phyloP scores from a whole-genome alignment of 2,888 invertebrate genomes.

The Caenorhabditis japonica region DNA sequence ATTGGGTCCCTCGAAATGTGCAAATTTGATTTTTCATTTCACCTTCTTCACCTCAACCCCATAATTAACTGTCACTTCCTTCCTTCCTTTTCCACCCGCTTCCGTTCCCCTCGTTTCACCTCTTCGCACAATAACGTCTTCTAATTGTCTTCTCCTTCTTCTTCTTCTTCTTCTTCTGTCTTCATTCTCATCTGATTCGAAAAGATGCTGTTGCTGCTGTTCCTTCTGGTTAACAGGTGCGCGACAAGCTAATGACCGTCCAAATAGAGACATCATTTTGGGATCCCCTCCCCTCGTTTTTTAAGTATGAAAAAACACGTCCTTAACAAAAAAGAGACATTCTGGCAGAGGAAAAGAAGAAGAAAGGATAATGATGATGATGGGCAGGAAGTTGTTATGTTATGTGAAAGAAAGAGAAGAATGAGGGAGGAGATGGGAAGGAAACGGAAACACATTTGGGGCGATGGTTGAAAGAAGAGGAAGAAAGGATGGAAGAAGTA shows the following conservation, averaged over 20 bases:
- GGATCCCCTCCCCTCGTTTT: too few species aligned
- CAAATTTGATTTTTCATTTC: too few species aligned
- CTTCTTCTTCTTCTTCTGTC: too few species aligned
- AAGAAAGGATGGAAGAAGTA: background rate
- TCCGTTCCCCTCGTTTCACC: conserved; percentile 17
- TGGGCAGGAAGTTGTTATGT: conserved; percentile 48
- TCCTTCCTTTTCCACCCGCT: conserved; percentile 11
- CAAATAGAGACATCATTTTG: conserved; percentile 36
- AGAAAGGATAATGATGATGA: conserved; percentile 40
- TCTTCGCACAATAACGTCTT: too few species aligned
- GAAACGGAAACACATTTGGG: conserved; percentile 29
- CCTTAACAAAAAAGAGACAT: conserved; percentile 38
- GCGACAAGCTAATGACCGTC: conserved; percentile 51
- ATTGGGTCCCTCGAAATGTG: too few species aligned
- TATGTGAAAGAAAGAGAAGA: conserved; percentile 19
- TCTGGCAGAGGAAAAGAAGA: conserved; percentile 7
- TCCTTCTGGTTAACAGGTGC: conserved; percentile 46
- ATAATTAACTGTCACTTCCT: conserved; percentile 24
- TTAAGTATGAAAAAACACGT: too few species aligned
- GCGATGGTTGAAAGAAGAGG: too few species aligned
- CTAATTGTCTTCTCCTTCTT: conserved; percentile 15
- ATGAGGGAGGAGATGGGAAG: conserved; percentile 17
- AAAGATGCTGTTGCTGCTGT: background rate
- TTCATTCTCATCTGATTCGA: conserved; percentile 15
- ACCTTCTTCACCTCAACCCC: background rate